These are phyloP conservation scores for Theocolax elegans DNA, from an alignment of 1,140 invertebrate species.

Conservation along the genomic window DNA sequence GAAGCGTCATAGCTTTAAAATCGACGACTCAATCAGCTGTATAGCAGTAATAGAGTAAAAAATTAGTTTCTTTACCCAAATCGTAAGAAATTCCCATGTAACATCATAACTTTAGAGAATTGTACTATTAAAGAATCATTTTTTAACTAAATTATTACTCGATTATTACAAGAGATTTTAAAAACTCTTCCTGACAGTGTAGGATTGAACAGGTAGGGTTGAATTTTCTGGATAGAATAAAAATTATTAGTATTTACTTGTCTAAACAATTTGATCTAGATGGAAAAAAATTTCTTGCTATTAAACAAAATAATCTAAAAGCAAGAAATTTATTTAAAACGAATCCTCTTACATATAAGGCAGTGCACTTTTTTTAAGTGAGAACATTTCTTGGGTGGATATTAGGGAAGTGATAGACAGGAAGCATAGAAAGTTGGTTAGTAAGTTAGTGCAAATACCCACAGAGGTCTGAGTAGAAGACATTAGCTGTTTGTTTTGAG, in stretches of 20 bases:
- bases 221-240: background rate
- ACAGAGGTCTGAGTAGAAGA: slow-evolving; percentile 65
- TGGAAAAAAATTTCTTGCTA: background rate
- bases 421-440: slow-evolving; percentile 54
- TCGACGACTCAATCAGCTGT: slow-evolving; percentile 43
- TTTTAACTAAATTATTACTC: slow-evolving; percentile 11
- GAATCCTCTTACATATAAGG: too few species aligned
- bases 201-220: slow-evolving; percentile 12
- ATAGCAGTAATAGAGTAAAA: slow-evolving; percentile 26
- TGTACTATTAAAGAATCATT: background rate
- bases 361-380: too few species aligned
- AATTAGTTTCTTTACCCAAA: slow-evolving; percentile 24
- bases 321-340: too few species aligned
- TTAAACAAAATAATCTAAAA: slow-evolving; percentile 7
- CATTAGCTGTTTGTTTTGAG: slow-evolving; percentile 64
- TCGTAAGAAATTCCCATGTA: background rate
- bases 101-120: background rate
- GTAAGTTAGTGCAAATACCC: slow-evolving; percentile 65
- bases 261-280: background rate
- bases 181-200: slow-evolving; percentile 28
- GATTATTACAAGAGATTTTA: slow-evolving; percentile 17
- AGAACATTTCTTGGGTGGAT: too few species aligned
- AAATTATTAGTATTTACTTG: background rate
- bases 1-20: slow-evolving; percentile 42
- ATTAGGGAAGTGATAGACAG: slow-evolving; percentile 36